These are phyloP conservation scores for Miniopterus natalensis DNA, from an alignment of 2,113 vertebrate genomes.

Conservation along the genomic window DNA sequence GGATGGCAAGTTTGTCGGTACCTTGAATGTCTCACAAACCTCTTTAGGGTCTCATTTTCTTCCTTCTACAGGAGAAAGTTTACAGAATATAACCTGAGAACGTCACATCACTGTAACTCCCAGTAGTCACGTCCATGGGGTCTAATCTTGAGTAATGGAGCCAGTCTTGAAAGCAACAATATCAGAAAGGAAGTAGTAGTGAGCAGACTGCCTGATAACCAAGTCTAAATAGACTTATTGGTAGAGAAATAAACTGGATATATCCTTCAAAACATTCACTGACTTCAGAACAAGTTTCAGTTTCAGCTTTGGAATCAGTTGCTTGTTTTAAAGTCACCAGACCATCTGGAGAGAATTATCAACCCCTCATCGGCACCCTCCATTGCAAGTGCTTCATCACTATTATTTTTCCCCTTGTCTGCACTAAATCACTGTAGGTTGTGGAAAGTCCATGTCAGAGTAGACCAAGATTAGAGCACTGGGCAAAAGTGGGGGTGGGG, in stretches of 20 bases:
- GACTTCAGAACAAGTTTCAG: background rate
- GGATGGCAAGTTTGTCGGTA: background rate
- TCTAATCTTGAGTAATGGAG: background rate
- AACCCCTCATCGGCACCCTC: background rate
- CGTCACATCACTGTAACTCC: background rate
- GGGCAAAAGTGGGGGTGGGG: background rate
- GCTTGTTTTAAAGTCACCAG: slow-evolving; percentile 12
- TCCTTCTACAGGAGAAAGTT: background rate
- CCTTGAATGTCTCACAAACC: background rate
- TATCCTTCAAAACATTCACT: background rate
- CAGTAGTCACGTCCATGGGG: background rate
- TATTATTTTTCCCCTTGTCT: background rate
- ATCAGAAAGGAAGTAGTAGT: background rate
- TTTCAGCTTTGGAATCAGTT: background rate
- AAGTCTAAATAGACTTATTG: background rate
- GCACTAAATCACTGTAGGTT: background rate
- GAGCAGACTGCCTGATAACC: background rate
- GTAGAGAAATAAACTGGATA: background rate
- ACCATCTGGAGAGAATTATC: background rate
- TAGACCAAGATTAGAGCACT: background rate
- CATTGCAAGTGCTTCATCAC: background rate
- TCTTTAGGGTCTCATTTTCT: background rate
- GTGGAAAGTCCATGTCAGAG: background rate
- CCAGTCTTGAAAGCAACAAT: background rate
- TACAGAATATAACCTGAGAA: background rate